These are phyloP conservation scores for Bradypodion ventrale DNA, from an alignment of 2,797 vertebrate species.

Conservation along the genomic window DNA sequence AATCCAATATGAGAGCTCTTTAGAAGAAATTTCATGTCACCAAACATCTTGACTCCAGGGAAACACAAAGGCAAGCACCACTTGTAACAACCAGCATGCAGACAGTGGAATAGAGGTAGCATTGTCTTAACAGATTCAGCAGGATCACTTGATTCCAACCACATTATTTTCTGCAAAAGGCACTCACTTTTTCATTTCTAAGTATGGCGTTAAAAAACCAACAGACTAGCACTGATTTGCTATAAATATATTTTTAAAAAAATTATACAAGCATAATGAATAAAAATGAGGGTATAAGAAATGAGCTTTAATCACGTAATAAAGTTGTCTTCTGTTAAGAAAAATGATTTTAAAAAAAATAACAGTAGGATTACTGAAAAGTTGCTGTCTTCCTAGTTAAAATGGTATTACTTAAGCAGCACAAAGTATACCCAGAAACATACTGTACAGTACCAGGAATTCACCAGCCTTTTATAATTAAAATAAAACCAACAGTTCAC, in stretches of 20 bases:
- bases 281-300: conserved; percentile 53
- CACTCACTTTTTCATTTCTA: conserved; percentile 77
- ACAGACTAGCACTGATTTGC: conserved; percentile 48
- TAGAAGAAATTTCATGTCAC: conserved; percentile 49
- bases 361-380: conserved; percentile 59
- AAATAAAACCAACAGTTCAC: conserved; percentile 61
- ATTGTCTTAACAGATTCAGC: conserved; percentile 73
- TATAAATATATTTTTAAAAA: conserved; percentile 66
- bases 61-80: conserved; percentile 73
- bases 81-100: conserved; percentile 74
- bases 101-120: conserved; percentile 80
- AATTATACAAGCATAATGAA: conserved; percentile 59
- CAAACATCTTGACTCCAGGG: conserved; percentile 58
- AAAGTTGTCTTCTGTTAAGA: conserved; percentile 35
- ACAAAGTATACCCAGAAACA: conserved; percentile 59
- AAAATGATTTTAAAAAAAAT: conserved; percentile 58
- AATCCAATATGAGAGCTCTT: conserved; percentile 67
- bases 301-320: conserved; percentile 58
- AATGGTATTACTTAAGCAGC: conserved; percentile 72
- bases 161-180: conserved; percentile 78
- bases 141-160: conserved; percentile 69
- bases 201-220: conserved; percentile 62
- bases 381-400: conserved; percentile 63
- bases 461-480: conserved; percentile 63
- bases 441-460: conserved; percentile 56